These are phyloP conservation scores for Endomychus coccineus DNA, from an alignment of 2,888 invertebrate species.

Conservation along the genomic window DNA sequence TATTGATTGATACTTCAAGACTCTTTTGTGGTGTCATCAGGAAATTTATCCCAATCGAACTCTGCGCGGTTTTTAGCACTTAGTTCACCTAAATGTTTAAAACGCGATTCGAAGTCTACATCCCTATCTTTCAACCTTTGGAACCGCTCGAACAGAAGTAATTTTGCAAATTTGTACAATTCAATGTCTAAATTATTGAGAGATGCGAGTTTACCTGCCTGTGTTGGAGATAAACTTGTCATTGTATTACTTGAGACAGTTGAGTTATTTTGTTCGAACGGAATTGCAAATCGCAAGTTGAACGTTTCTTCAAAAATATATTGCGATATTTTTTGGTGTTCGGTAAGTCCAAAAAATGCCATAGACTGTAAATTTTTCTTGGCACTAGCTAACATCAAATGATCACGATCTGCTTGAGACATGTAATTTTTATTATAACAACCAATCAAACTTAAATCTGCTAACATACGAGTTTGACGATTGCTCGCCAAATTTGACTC, in stretches of 20 bases:
- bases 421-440: conserved; percentile 87
- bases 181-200: conserved; percentile 87
- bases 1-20: no score
- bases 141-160: conserved; percentile 79
- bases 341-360: conserved; percentile 96
- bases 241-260: conserved; percentile 80
- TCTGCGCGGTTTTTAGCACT: conserved; percentile 68
- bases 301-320: conserved; percentile 94
- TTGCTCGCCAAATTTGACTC: conserved; percentile 92
- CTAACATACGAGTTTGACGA: conserved; percentile 95
- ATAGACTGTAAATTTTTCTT: conserved; percentile 90
- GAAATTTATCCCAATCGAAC: conserved; percentile 83
- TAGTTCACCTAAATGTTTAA: conserved; percentile 77
- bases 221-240: conserved; percentile 65
- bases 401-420: conserved; percentile 65
- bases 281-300: conserved; percentile 79
- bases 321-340: conserved; percentile 86
- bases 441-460: conserved; percentile 88
- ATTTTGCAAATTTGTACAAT: conserved; percentile 88
- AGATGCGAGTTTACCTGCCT: conserved; percentile 66
- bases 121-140: conserved; percentile 72
- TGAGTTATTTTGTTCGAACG: conserved; percentile 87
- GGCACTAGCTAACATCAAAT: conserved; percentile 88
- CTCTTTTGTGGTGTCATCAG: conserved; percentile 57
- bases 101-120: conserved; percentile 72